Base-by-base conservation (phyloP, 2,888 invertebrate genomes). In the Pogonocherus hispidulus region DNA sequence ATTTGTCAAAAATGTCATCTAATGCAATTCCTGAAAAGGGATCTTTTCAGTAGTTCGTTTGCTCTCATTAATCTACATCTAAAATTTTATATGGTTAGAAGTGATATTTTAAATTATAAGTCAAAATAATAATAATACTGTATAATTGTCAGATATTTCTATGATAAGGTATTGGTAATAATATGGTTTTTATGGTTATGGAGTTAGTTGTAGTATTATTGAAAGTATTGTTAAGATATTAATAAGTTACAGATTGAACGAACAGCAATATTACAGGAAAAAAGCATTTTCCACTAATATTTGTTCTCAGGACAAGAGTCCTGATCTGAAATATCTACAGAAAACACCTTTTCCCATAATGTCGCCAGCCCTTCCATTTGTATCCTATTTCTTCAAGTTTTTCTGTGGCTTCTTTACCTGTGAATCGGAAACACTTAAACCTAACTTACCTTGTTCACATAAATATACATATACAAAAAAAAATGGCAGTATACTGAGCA, bases 391-490 rank as follows among this genome's bases (percentile, higher is more conserved):
- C 16, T 59, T 59, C 18, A 19, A 8, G 32, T 16, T 18, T 47
- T 32, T 44, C 54, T 23, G 27, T 5, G 1, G 20, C 23, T 57
- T 14, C 19, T 18, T 47, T 23, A 18, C n/a, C 1, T 14, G n/a
- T 27, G 22, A 46, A 22, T 4, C 5, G 9, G 18, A 46, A 59
- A 46, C 11, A 1, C 27, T 59, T 27, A 59, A 46, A 8, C 11
- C 44, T 57, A 57, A 57, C 57, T 57, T 57, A 57, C 57, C 57
- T 57, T 22, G 23, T 18, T 23, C 2, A 47, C 57, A 46, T 37
- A 59, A 32, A 22, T 19, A 35, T 18, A 37, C 18, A 55, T 11
- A 8, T 14, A 46, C 22, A 22, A 2, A 35, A 44, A 56, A 56
- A 41, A 3, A 44, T 57, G 57, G 44, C 32, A 32, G 18, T 14